Evolutionary conservation across 2,113 vertebrate genomes (phyloP), one percentile per base, ranked within the genome.

Genomic region (Meriones unguiculatus): DNA sequence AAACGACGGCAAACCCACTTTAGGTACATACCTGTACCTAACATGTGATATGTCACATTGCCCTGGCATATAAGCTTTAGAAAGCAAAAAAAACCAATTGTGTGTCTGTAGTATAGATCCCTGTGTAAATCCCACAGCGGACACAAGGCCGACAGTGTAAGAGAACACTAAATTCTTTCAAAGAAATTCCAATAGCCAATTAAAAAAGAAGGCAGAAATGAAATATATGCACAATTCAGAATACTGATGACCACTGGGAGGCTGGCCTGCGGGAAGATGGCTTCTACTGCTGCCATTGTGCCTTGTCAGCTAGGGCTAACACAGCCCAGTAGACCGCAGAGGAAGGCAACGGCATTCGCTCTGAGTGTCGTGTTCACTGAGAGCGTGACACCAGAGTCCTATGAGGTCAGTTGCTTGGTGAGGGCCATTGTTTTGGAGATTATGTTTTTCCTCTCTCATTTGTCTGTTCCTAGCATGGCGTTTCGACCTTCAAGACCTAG

Each of bases 201-300:
- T 57, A 57, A 57, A 57, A 57, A 57, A 57, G 15, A 57, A 80
- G 75, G 12, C 65, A 90, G 86, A 89, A 94, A 57, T 92, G 75
- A 90, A 96, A 92, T 80, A 80, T 62, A 59, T 80, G 28, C 52
- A 50, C 10, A 91, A 8, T 85, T 97, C 30, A 90, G 70, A 92
- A 50, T 82, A 86, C 17, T 35, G 62, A 86, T 89, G 70, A 87
- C 8, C 18, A 25, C 2, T 12, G 41, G 6, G 65, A 86, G 1
- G 38, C 32, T 64, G 32, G 10, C n/a, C 4, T 22, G 41, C 67
- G 54, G 70, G 35, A 81, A 77, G 72, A 46, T 87, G 70, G 30
- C 35, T 46, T 92, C 64, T 25, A 22, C 81, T n/a, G 75, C 0
- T 87, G 22, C 50, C 22, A 30, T 50, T 9, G 28, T 82, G 24